These are phyloP conservation scores for Numenius arquata DNA, from an alignment of 2,113 vertebrate species.

Conservation along the genomic window DNA sequence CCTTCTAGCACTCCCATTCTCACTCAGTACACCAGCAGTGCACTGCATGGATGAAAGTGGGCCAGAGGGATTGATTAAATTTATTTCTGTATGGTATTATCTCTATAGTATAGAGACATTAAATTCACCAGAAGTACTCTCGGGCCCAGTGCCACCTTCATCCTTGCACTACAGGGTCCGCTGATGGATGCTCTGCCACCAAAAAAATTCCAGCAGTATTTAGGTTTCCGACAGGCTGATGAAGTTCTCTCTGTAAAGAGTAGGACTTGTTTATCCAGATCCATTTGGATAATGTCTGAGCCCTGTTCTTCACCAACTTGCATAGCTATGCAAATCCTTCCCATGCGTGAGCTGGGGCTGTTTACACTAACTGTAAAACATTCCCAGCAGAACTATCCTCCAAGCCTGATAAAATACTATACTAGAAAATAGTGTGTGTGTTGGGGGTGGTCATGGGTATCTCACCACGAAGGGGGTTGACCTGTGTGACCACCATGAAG, in stretches of 20 bases:
- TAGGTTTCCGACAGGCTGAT: not conserved
- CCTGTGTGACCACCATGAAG: not conserved
- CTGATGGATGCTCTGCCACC: not conserved
- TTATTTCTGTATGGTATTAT: not conserved
- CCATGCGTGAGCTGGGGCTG: not conserved
- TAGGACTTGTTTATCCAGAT: not conserved
- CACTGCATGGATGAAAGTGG: not conserved
- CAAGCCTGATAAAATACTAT: not conserved
- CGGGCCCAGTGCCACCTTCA: not conserved
- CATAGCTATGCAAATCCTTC: not conserved
- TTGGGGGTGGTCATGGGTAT: not conserved
- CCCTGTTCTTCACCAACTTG: not conserved
- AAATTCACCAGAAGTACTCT: not conserved
- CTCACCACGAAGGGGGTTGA: not conserved
- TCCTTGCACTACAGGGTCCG: not conserved
- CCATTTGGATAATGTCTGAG: not conserved
- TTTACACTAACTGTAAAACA: not conserved
- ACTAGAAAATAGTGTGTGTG: not conserved
- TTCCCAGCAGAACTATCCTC: not conserved
- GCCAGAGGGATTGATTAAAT: not conserved
- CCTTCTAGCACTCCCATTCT: not conserved
- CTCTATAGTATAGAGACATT: not conserved
- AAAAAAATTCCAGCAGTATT: conserved; percentile 22
- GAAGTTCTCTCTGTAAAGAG: not conserved
- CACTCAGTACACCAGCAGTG: not conserved